phyloP scores from a whole-genome alignment of 2,888 invertebrate genomes.

The Ischnus inquisitorius region DNA sequence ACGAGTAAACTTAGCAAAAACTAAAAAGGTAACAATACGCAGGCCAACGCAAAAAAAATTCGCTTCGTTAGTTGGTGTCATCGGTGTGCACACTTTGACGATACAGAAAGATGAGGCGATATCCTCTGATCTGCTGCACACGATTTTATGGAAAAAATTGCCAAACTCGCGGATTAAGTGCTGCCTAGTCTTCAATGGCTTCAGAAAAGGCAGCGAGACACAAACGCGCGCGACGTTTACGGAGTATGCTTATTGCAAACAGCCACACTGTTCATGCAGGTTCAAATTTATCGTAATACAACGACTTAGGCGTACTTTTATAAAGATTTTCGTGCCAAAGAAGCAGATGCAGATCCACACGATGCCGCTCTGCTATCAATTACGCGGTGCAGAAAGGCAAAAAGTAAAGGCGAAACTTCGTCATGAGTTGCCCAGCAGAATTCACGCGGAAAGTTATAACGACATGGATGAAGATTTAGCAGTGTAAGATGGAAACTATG shows the following conservation, averaged over 20 bases:
- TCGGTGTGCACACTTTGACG: too few relatives aligned
- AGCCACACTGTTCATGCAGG: conserved; percentile 36
- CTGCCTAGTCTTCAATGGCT: too few relatives aligned
- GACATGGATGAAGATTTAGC: conserved; percentile 43
- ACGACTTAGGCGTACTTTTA: neutral
- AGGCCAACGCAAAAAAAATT: too few relatives aligned
- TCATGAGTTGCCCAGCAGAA: conserved; percentile 29
- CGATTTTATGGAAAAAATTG: too few relatives aligned
- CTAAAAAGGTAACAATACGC: too few relatives aligned
- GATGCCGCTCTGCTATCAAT: conserved; percentile 34
- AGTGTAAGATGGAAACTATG: conserved; percentile 30
- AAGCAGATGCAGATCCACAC: conserved; percentile 2
- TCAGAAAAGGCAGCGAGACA: neutral
- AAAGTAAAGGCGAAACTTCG: conserved; percentile 9
- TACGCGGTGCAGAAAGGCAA: conserved; percentile 26
- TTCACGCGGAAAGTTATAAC: conserved; percentile 14
- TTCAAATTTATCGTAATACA: conserved; percentile 32
- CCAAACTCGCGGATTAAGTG: too few relatives aligned
- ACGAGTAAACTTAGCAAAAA: too few relatives aligned
- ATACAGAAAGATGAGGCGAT: too few relatives aligned
- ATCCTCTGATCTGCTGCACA: too few relatives aligned
- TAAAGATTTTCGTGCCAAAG: neutral
- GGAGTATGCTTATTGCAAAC: conserved; percentile 31
- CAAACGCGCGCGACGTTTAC: neutral
- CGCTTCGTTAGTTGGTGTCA: too few relatives aligned